Evolutionary conservation across 1,140 invertebrate species (phyloP), one percentile per base, ranked within the genome.

Genomic region (Pinna nobilis): DNA sequence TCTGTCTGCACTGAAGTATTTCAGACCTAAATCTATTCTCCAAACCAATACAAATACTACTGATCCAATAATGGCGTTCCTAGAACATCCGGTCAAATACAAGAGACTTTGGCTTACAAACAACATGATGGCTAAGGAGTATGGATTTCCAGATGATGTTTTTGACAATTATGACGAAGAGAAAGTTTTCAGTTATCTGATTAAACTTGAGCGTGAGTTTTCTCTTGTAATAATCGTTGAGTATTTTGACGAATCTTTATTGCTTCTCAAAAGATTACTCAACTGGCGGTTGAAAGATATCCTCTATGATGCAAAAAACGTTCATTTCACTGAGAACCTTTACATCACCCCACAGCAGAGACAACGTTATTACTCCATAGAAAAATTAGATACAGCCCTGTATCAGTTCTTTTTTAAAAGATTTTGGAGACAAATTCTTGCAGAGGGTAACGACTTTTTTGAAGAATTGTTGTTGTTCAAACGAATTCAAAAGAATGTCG

Each of bases 181-280:
- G 3, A 33, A 76, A 41, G 63, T 74, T 35, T n/a, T 57, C 28
- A 11, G 65, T 35, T 83, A 75, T 44, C 35, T 77, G 1, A 30
- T 49, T 13, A 44, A 65, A 37, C 32, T 80, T 1, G 77, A 78
- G 7, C 7, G 35, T 3, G 63, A 76, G 11, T 91, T 92, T 77
- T 83, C 88, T 67, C 78, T 91, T 13, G 87, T 92, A 18, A 86
- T 92, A 86, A 87, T 91, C 15, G 81, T 88, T 1, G 91, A 92
- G 73, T 80, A 87, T 63, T 89, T 91, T 81, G 89, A 91, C 44
- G 89, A 91, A 77, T 91, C 90, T 4, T 67, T 91, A 33, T 81
- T 91, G 50, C 77, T 91, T 2, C 71, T 91, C 57, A 79, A 81
- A 35, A 77, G 90, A 55, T 68, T 89, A 3, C 82, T 92, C 47